Base-by-base conservation (phyloP, 2,113 vertebrate species). In the Entomyzon cyanotis region DNA sequence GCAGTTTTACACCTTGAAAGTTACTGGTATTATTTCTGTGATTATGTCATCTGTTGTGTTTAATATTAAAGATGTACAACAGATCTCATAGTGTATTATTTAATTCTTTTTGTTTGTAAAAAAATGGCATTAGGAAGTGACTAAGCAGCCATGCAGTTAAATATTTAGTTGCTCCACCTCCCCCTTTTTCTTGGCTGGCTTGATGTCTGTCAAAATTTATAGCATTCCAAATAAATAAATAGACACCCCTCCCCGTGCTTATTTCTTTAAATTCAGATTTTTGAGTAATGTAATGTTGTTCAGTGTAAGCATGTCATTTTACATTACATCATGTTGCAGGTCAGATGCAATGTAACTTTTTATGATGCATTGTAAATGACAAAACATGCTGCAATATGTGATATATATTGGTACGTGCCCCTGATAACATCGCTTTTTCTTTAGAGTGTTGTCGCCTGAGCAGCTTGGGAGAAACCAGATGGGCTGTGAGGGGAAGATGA, bases 401-500 rank as follows among this genome's bases (percentile, higher is more conserved):
- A 83, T 91, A 69, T 94, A 71, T 90, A 73, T 89, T 84, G 87
- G 52, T 95, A 94, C n/a, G 28, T 81, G 76, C 90, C 81, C 56
- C 85, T 84, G 89, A 95, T 86, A 91, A 74, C 94, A 89, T 70
- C 22, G 89, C 90, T 97, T 92, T 93, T 89, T 89, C 94, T 93
- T 87, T 44, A 70, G 82, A 93, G 77, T 76, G 78, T 94, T 96
- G 86, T 94, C 81, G 95, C 83, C 65, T 95, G 88, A 89, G 91
- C 95, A 95, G 89, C 92, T 95, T 93, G 91, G 96, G 95, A 92
- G 87, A 93, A 97, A 90, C 91, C 97, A 98, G 97, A 97, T 97
- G 97, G 97, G 93, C 97, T 68, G 46, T 30, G 84, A 95, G 96
- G 93, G 94, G 91, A 93, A 92, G 89, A 94, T 76, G 90, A 97